Evolutionary conservation across 2,113 vertebrate genomes (phyloP).

Genomic region (Tautogolabrus adspersus): DNA sequence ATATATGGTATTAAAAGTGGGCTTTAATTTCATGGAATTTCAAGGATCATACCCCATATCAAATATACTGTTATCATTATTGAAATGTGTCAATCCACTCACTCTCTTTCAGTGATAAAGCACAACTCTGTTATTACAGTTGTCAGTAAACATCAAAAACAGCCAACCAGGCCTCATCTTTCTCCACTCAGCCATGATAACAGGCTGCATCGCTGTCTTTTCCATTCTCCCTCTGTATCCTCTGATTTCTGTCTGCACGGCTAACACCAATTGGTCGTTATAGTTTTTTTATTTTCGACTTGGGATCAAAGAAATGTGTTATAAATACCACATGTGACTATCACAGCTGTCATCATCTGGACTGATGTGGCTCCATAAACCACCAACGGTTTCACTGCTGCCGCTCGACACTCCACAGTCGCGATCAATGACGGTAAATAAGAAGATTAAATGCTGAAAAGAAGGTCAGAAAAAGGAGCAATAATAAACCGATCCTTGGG

Average conservation of each 20-base stretch:
- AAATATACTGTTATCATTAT: slow-evolving; percentile 2
- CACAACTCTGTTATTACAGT: slow-evolving; percentile 58
- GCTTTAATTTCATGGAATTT: background rate
- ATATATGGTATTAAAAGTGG: background rate
- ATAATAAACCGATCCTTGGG: slow-evolving; percentile 16
- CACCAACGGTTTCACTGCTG: slow-evolving; percentile 47
- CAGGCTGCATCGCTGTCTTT: slow-evolving; percentile 56
- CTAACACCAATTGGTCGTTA: slow-evolving; percentile 60
- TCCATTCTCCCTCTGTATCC: slow-evolving; percentile 42
- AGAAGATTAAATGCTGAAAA: slow-evolving; percentile 23
- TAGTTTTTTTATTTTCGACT: slow-evolving; percentile 52
- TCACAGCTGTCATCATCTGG: slow-evolving; percentile 68
- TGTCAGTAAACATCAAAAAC: slow-evolving; percentile 51
- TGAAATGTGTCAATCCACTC: slow-evolving; percentile 33
- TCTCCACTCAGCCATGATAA: slow-evolving; percentile 55
- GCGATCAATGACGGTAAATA: slow-evolving; percentile 29
- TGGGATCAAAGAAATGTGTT: slow-evolving; percentile 65
- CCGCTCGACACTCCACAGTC: slow-evolving; percentile 18
- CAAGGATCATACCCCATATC: background rate
- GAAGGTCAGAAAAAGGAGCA: background rate
- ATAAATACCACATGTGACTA: slow-evolving; percentile 73
- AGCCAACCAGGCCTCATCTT: slow-evolving; percentile 25
- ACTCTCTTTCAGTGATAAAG: slow-evolving; percentile 26
- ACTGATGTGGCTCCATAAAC: slow-evolving; percentile 60
- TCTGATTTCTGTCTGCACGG: slow-evolving; percentile 56